Base-by-base conservation (phyloP, 1,140 invertebrate genomes). In the Augochlora pura region DNA sequence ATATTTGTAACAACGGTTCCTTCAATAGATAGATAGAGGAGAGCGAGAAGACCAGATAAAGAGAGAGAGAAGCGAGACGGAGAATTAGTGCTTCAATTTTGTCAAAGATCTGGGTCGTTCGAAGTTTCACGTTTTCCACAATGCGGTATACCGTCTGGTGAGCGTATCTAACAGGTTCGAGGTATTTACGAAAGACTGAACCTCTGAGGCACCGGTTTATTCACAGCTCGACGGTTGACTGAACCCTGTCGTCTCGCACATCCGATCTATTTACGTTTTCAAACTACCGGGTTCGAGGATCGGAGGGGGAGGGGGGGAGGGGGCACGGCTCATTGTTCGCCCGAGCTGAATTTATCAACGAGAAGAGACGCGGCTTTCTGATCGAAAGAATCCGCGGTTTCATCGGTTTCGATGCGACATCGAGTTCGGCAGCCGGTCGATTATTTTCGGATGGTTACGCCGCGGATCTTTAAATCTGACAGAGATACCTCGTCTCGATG, bases 111-210 rank as follows among this genome's bases (percentile, higher is more conserved):
- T n/a, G 5, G 57, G 39, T 62, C 39, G 70, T 46, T 21, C 70
- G 54, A 57, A 57, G 54, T 57, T 57, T 57, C 54, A 8, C 54
- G 54, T 57, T 57, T 57, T 57, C 54, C 54, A 57, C 54, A 57
- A 57, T 57, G 54, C 54, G 54, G 54, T 57, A n/a, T n/a, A n/a
- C n/a, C 54, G 54, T 57, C 54, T 57, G 54, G n/a, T 21, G 54
- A 57, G 54, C 6, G 54, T 57, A n/a, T 57, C 54, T 57, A 57
- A 57, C 54, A 57, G 54, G 54, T 57, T 57, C 54, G 54, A 38
- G 32, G 16, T 60, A 27, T 38, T 16, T 52, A 59, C 25, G 18
- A 46, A 63, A 64, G 57, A 63, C 23, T 73, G 23, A 27, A 42
- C 57, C n/a, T 57, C 59, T 60, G 38, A 6, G 38, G 38, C 5